Evolutionary conservation across 2,113 vertebrate genomes (phyloP), one percentile per base, ranked within the genome.

Genomic region (Anhinga rufa): DNA sequence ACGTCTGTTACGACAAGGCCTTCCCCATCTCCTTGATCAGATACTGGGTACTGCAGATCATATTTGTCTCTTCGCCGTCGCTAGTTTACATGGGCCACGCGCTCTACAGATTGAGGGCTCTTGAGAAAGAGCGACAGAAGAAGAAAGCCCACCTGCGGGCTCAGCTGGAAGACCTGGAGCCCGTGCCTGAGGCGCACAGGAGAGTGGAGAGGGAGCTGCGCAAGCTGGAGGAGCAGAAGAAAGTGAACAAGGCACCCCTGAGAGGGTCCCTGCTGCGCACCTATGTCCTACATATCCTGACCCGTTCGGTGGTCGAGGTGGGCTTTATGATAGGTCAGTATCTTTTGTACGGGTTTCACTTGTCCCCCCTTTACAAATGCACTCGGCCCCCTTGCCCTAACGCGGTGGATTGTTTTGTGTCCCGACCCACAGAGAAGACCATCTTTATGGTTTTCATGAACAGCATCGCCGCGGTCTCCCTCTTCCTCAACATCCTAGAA

Each of bases 381-480:
- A 98, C 98, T 84, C 97, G 98, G 22, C 78, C 98, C 72, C 99
- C 99, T 34, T 99, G 99, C 69, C 99, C 99, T 86, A 99, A 99
- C 95, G 98, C 97, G 1, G 98, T 99, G 74, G 99, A 99, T 91
- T 99, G 99, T 87, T 99, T 99, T 94, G 99, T 99, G 74, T 99
- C 99, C 26, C 98, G 99, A 82, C 99, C 99, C 46, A 99, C 99
- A 54, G 99, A 99, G 97, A 99, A 99, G 97, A 99, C 98, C 69
- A 98, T 99, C 92, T 99, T 99, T 90, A 99, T 99, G 98, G 98
- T 99, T 48, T 99, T 99, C 93, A 99, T 99, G 99, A 97, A 99
- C 62, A 98, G 99, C 58, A 99, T 99, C 26, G 98, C 99, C 6
- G 98, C 99, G 0, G 98, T 99, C 82, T 99, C 99, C 77, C 97